These are phyloP conservation scores for Ips typographus DNA, from an alignment of 1,140 invertebrate species.

Conservation along the genomic window DNA sequence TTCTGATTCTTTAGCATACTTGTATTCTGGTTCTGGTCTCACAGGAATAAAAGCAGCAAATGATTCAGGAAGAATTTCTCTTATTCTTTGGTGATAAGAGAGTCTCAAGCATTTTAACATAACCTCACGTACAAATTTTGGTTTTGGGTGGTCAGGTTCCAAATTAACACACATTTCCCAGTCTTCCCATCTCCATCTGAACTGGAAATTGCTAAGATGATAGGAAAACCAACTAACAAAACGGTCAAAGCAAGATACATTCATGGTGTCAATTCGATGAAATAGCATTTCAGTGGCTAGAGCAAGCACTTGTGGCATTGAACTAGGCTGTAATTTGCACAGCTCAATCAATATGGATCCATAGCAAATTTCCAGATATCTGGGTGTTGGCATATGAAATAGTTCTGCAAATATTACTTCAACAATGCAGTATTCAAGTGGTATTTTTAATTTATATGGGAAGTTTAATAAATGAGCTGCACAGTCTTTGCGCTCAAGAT, in stretches of 20 bases:
- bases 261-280: constrained; percentile 95
- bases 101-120: constrained; percentile 87
- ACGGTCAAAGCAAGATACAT: constrained; percentile 91
- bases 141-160: constrained; percentile 89
- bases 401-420: constrained; percentile 95
- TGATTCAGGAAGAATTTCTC: constrained; percentile 86
- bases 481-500: constrained; percentile 91
- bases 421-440: constrained; percentile 97
- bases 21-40: constrained; percentile 76
- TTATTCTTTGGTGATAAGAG: constrained; percentile 92
- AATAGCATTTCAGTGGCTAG: constrained; percentile 98
- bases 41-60: constrained; percentile 84
- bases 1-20: constrained; percentile 74
- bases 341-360: constrained; percentile 95
- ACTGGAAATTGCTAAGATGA: constrained; percentile 99
- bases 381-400: constrained; percentile 86
- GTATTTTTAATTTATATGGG: constrained; percentile 91
- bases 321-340: constrained; percentile 94
- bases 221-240: constrained; percentile 98
- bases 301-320: constrained; percentile 96
- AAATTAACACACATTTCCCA: constrained; percentile 83
- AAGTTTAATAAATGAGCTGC: constrained; percentile 89
- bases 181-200: constrained; percentile 98
- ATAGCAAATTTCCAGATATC: constrained; percentile 91
- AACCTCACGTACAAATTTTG: constrained; percentile 95